phyloP scores from a whole-genome alignment of 2,797 vertebrate genomes.

The Alectoris magna region DNA sequence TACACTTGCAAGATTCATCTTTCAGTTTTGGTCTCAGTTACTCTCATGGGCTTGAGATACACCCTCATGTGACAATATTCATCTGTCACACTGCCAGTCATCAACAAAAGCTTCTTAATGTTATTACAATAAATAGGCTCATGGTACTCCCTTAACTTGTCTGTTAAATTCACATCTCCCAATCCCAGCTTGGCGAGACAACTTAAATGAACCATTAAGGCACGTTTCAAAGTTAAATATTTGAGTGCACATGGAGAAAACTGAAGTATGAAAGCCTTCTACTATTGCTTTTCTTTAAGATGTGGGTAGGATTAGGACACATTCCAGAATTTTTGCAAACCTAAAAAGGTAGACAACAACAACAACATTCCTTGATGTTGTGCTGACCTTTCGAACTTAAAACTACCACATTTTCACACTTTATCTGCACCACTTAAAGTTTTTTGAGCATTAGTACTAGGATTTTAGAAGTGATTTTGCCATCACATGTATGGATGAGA shows the following conservation, averaged over 20 bases:
- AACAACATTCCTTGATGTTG: not conserved
- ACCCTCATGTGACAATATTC: rapidly evolving
- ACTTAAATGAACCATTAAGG: not conserved
- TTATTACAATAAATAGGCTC: not conserved
- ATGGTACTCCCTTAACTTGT: not conserved
- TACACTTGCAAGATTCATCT: not conserved
- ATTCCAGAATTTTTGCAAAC: not conserved
- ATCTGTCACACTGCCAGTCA: not conserved
- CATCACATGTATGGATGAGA: not conserved
- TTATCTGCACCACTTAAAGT: not conserved
- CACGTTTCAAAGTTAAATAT: not conserved
- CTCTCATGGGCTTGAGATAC: not conserved
- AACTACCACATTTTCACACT: not conserved
- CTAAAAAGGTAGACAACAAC: not conserved
- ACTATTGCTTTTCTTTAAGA: not conserved
- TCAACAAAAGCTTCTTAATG: not conserved
- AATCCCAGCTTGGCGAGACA: rapidly evolving
- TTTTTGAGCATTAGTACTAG: not conserved
- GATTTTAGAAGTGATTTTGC: not conserved
- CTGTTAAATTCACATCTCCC: not conserved
- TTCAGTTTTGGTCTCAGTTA: not conserved
- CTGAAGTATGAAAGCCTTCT: not conserved
- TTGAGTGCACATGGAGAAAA: not conserved
- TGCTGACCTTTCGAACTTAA: not conserved
- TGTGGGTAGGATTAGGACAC: rapidly evolving